Conservation (phyloP, 2,888 invertebrate genomes). For the Cynaeus angustus region DNA sequence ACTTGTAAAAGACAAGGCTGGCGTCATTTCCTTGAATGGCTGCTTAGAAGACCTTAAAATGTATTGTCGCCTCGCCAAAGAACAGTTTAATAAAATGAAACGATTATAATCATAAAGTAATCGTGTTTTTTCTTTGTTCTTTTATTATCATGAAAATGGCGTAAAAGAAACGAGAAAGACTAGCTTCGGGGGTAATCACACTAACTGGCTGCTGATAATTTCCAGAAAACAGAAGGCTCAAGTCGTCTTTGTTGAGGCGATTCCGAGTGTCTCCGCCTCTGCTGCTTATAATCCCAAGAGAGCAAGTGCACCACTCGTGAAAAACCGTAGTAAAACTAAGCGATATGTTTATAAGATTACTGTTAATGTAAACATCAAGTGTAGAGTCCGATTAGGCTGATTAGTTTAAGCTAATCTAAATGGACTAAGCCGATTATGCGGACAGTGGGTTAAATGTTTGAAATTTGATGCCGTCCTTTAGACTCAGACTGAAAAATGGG, state of each 20-base stretch:
- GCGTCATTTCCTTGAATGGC: constrained; percentile 23
- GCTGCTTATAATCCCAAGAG: constrained; percentile 30
- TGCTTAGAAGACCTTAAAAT: constrained; percentile 32
- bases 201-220: constrained; percentile 46
- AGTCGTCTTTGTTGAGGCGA: constrained; percentile 41
- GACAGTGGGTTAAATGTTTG: constrained; percentile 8
- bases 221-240: constrained; percentile 42
- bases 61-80: constrained; percentile 18
- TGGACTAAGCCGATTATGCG: constrained; percentile 19
- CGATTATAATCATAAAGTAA: constrained; percentile 39
- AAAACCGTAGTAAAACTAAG: constrained; percentile 10
- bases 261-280: constrained; percentile 37
- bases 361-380: background rate
- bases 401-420: constrained; percentile 15
- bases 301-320: constrained; percentile 8
- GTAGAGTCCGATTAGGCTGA: constrained; percentile 16
- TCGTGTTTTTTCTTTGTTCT: constrained; percentile 35
- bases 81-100: constrained; percentile 33
- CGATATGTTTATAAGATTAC: constrained; percentile 3
- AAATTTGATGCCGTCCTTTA: constrained; percentile 1
- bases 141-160: constrained; percentile 37
- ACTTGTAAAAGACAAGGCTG: constrained; percentile 35
- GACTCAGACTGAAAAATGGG: constrained; percentile 10
- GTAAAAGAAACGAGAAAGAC: constrained; percentile 29
- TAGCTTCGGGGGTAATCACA: constrained; percentile 41